Conservation (phyloP, 2,888 invertebrate genomes). For the Acheta domesticus region DNA sequence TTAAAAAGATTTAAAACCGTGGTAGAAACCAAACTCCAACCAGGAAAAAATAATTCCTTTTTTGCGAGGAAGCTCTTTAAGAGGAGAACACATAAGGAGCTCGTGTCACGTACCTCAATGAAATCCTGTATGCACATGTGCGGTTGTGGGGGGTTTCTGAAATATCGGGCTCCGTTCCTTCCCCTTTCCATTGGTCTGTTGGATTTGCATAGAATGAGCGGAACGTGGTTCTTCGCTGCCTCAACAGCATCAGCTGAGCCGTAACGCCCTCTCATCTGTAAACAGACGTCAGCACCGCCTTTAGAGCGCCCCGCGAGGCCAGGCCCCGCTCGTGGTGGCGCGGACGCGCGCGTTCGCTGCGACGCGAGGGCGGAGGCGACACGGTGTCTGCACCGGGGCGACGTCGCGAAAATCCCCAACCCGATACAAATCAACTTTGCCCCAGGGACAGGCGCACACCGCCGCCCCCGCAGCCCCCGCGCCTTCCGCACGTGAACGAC, state of each 20-base stretch:
- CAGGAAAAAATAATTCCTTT: not conserved
- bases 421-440: not conserved
- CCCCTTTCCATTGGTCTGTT: conserved; percentile 33
- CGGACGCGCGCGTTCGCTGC: no score
- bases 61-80: no score
- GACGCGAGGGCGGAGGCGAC: no score
- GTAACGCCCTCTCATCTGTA: conserved; percentile 35
- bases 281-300: conserved; percentile 20
- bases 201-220: conserved; percentile 31
- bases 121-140: conserved; percentile 62
- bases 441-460: not conserved
- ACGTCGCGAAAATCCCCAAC: not conserved
- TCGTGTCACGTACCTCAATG: conserved; percentile 47
- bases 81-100: no score
- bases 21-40: no score
- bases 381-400: no score
- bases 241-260: conserved; percentile 27
- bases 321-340: no score
- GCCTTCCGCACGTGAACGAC: not conserved
- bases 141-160: conserved; percentile 71
- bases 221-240: conserved; percentile 25
- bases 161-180: conserved; percentile 55
- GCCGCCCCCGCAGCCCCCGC: not conserved
- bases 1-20: no score
- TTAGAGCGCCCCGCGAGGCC: not conserved